Conservation (phyloP, 2,888 invertebrate genomes). For the Antitype chi region DNA sequence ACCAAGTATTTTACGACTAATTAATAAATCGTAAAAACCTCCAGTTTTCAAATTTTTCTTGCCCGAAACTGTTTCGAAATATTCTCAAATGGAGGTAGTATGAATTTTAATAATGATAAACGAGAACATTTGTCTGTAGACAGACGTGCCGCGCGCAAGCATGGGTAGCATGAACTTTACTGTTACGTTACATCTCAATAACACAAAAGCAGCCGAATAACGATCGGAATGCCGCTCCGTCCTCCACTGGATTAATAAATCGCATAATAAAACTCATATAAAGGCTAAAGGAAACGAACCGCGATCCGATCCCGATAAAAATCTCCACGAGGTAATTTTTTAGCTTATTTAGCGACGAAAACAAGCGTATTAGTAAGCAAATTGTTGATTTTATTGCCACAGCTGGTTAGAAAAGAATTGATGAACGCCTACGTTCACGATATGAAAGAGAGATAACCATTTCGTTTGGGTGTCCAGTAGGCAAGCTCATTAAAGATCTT, state of each 20-base stretch:
- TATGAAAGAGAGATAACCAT: conserved; percentile 66
- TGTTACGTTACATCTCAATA: conserved; percentile 78
- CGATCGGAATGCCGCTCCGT: conserved; percentile 76
- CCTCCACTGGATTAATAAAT: conserved; percentile 76
- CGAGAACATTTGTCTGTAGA: conserved; percentile 45
- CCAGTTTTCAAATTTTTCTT: conserved; percentile 53
- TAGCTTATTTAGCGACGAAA: conserved; percentile 78
- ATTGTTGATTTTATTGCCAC: conserved; percentile 74
- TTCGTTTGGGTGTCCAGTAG: conserved; percentile 50
- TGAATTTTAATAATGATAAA: conserved; percentile 56
- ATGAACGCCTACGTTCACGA: conserved; percentile 73
- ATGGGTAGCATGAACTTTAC: conserved; percentile 55
- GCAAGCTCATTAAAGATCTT: conserved; percentile 30
- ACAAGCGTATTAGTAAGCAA: conserved; percentile 80
- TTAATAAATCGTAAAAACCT: conserved; percentile 59
- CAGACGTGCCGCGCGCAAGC: conserved; percentile 36
- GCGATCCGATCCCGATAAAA: conserved; percentile 80
- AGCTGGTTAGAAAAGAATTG: conserved; percentile 72
- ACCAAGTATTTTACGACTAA: conserved; percentile 60
- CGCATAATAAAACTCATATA: conserved; percentile 79
- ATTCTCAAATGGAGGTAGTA: conserved; percentile 35
- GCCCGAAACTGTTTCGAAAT: conserved; percentile 48
- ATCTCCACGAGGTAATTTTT: conserved; percentile 76
- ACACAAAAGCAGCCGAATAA: conserved; percentile 74
- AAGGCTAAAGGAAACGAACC: conserved; percentile 73